These are phyloP conservation scores for Nesometra sesokonis DNA, from an alignment of 35 echinoderm and acorn worm species.

Conservation along the genomic window DNA sequence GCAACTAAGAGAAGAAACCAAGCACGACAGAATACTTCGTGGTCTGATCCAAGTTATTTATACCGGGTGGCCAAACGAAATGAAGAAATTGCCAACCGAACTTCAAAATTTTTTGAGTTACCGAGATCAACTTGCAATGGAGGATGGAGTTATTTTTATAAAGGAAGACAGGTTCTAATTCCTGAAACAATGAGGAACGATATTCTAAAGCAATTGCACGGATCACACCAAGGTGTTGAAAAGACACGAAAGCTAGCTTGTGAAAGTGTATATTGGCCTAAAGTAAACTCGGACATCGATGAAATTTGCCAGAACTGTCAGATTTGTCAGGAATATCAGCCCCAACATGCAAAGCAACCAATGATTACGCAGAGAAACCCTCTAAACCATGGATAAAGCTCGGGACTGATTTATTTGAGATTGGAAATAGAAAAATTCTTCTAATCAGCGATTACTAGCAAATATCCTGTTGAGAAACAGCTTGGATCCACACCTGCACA, in stretches of 20 bases:
- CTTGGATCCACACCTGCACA: slow-evolving; percentile 20
- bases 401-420: slow-evolving; percentile 14
- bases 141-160: slow-evolving; percentile 51
- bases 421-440: slow-evolving; percentile 16
- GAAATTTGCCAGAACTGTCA: neutral
- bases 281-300: slow-evolving; percentile 42
- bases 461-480: slow-evolving; percentile 36
- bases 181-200: slow-evolving; percentile 30
- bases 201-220: slow-evolving; percentile 50
- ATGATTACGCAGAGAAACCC: neutral
- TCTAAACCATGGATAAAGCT: slow-evolving; percentile 56
- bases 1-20: slow-evolving; percentile 23
- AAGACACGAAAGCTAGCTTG: slow-evolving; percentile 40
- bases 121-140: slow-evolving; percentile 41
- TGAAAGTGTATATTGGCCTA: slow-evolving; percentile 55
- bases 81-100: neutral
- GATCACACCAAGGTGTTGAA: slow-evolving; percentile 47
- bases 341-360: neutral
- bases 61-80: slow-evolving; percentile 8
- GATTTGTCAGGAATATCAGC: neutral
- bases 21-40: neutral
- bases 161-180: slow-evolving; percentile 46
- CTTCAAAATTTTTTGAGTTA: slow-evolving; percentile 24
- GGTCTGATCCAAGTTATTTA: neutral
- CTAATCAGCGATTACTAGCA: slow-evolving; percentile 55